phyloP scores from a whole-genome alignment of 2,797 vertebrate genomes.

The Periparus ater region DNA sequence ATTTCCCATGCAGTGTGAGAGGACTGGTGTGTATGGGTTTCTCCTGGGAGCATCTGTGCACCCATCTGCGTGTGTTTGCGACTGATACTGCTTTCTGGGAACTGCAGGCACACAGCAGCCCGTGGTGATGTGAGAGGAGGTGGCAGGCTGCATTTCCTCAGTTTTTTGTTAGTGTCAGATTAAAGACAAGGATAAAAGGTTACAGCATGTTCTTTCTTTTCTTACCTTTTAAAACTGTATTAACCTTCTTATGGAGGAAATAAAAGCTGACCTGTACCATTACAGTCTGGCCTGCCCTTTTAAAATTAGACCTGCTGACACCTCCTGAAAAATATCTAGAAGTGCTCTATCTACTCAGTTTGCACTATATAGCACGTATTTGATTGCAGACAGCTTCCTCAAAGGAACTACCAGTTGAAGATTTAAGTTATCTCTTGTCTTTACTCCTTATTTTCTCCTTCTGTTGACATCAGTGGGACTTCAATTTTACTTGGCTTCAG shows the following conservation, averaged over 20 bases:
- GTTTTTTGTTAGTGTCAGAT: conserved; percentile 39
- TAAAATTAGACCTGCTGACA: conserved; percentile 15
- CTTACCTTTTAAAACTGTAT: conserved; percentile 35
- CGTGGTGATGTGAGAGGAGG: background rate
- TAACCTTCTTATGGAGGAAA: conserved; percentile 31
- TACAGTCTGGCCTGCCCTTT: conserved; percentile 43
- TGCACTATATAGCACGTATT: background rate
- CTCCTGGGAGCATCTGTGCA: background rate
- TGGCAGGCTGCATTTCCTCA: background rate
- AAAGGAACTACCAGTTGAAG: background rate
- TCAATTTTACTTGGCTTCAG: background rate
- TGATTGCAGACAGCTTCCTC: background rate
- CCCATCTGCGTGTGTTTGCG: background rate
- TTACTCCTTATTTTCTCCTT: background rate
- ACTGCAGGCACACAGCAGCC: background rate
- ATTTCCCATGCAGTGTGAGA: background rate
- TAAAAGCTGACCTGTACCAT: conserved; percentile 36
- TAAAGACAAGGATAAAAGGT: conserved; percentile 65
- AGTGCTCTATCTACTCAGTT: background rate
- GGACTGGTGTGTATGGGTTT: background rate
- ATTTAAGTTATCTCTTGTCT: background rate
- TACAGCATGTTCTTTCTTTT: conserved; percentile 47
- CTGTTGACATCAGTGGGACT: background rate
- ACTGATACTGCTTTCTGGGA: background rate
- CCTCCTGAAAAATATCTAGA: background rate